Percentiles rank a stretch among this genome's conserved stretches.
phyloP scores from a whole-genome alignment of 2,113 vertebrate genomes.

The Prionailurus bengalensis region DNA sequence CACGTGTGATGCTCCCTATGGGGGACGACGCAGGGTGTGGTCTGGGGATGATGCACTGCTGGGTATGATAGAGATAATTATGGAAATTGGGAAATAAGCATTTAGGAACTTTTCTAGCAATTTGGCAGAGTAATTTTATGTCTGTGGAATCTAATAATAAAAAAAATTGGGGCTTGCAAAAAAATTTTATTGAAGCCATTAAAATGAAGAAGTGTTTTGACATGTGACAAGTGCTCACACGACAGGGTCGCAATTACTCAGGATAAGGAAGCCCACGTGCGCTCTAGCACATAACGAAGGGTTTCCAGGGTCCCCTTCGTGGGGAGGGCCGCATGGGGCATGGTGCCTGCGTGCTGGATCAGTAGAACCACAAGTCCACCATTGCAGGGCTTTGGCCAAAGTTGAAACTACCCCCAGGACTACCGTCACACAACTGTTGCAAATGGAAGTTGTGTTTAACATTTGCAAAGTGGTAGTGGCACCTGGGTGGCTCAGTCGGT shows the following conservation, averaged over 20 bases:
- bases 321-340: fast-evolving
- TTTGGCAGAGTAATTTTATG: slow-evolving; percentile 61
- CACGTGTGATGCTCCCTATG: fast-evolving
- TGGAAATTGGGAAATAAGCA: neutral
- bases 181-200: slow-evolving; percentile 45
- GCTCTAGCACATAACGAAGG: neutral
- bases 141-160: slow-evolving; percentile 62
- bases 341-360: fast-evolving
- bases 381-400: neutral
- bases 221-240: neutral
- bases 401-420: neutral
- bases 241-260: neutral
- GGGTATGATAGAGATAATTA: neutral
- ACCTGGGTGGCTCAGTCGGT: too few relatives aligned
- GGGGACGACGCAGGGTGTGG: neutral
- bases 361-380: neutral
- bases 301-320: neutral
- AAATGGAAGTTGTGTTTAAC: neutral
- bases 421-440: neutral
- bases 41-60: neutral
- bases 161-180: slow-evolving; percentile 49
- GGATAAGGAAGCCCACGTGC: neutral
- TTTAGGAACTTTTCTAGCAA: slow-evolving; percentile 41
- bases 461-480: too few relatives aligned
- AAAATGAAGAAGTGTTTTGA: slow-evolving; percentile 59